Conservation (phyloP, 1,140 invertebrate genomes). For the Saccostrea cuccullata region DNA sequence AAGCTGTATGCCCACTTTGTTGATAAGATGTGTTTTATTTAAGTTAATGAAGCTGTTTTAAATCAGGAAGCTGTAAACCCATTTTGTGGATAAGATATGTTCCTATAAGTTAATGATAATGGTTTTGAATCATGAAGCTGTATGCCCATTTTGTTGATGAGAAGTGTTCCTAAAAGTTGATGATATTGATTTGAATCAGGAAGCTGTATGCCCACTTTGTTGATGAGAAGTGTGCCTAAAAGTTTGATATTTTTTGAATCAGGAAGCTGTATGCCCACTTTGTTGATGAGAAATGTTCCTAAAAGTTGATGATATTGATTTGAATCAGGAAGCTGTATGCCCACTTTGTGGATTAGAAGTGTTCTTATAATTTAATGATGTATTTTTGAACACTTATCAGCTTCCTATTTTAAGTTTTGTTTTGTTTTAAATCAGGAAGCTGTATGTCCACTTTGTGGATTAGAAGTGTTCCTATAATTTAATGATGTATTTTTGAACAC, state of each 20-base stretch:
- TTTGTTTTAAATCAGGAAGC: slow-evolving; percentile 60
- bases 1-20: slow-evolving; percentile 83
- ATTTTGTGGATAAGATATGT: slow-evolving; percentile 87
- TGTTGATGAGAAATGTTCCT: slow-evolving; percentile 86
- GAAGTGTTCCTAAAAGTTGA: too few species aligned
- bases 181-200: slow-evolving; percentile 64
- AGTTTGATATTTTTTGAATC: too few species aligned
- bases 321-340: slow-evolving; percentile 70
- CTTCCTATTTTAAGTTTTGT: too few species aligned
- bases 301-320: too few species aligned
- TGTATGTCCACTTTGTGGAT: slow-evolving; percentile 87
- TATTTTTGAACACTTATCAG: too few species aligned
- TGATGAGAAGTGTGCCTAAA: slow-evolving; percentile 83
- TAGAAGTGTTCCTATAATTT: slow-evolving; percentile 68
- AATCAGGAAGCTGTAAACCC: slow-evolving; percentile 76
- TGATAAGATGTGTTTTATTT: too few species aligned
- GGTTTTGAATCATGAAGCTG: slow-evolving; percentile 62
- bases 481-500: too few species aligned
- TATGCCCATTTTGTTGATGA: slow-evolving; percentile 88
- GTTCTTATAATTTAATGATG: too few species aligned
- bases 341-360: slow-evolving; percentile 88
- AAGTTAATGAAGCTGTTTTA: too few species aligned
- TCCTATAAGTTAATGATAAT: too few species aligned
- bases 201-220: slow-evolving; percentile 85
- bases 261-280: slow-evolving; percentile 83